These are phyloP conservation scores for Drosophila nasuta DNA, from an alignment of 1,140 invertebrate species.

Conservation along the genomic window DNA sequence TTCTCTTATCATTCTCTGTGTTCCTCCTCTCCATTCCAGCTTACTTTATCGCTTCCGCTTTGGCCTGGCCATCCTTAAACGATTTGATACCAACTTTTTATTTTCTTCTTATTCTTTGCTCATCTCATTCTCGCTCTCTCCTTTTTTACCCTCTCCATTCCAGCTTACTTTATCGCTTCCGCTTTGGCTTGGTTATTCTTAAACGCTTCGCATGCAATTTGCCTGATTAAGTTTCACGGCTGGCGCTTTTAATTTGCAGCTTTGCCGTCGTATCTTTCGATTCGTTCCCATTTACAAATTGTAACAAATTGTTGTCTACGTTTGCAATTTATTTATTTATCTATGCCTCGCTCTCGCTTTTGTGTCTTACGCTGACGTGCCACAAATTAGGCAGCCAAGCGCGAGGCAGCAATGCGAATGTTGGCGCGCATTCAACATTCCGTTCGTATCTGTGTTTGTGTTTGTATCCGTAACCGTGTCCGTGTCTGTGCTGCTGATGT, in stretches of 20 bases:
- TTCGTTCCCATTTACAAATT: slow-evolving; percentile 23
- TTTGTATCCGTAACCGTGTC: too few species aligned
- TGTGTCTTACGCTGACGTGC: slow-evolving; percentile 10
- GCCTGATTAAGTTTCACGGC: slow-evolving; percentile 3
- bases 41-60: background rate
- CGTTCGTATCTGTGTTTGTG: too few species aligned
- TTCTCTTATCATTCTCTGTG: background rate
- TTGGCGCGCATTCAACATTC: too few species aligned
- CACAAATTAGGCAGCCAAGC: slow-evolving; percentile 21
- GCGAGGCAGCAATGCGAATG: too few species aligned
- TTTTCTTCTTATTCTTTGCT: background rate
- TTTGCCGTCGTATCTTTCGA: too few species aligned
- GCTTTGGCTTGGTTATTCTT: background rate
- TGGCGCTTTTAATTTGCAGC: slow-evolving; percentile 1
- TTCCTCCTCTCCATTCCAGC: too few species aligned
- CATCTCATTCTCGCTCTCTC: background rate
- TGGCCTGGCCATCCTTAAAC: too few species aligned
- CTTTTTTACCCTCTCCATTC: too few species aligned
- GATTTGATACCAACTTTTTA: too few species aligned
- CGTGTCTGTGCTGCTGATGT: too few species aligned
- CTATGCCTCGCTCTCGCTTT: background rate
- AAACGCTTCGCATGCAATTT: slow-evolving; percentile 6
- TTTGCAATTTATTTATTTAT: slow-evolving; percentile 35
- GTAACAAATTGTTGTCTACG: slow-evolving; percentile 40
- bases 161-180: background rate